Evolutionary conservation across 1,140 invertebrate species (phyloP).

Genomic region (Latrodectus geometricus): DNA sequence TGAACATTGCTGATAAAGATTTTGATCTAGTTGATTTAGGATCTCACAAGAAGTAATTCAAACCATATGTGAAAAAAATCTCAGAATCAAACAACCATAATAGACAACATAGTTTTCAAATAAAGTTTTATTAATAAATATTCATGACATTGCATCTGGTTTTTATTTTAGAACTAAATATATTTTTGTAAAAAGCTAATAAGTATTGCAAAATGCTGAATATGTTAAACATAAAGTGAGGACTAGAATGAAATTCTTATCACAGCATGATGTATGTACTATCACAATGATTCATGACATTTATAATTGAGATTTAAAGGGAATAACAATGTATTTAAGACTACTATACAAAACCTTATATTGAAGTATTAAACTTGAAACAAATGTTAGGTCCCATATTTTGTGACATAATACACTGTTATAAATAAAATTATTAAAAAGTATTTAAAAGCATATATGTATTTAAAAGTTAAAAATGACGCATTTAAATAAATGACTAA

Average conservation of each 20-base stretch:
- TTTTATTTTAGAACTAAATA: conserved; percentile 30
- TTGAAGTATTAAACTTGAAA: no score
- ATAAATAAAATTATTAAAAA: no score
- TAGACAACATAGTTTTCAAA: neutral
- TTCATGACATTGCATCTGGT: conserved; percentile 10
- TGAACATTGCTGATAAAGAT: conserved; percentile 94
- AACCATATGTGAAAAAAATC: neutral
- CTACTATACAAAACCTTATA: no score
- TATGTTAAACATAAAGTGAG: conserved; percentile 37
- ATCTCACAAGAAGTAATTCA: neutral
- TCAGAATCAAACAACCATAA: neutral
- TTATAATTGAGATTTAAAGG: neutral
- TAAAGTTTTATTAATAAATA: neutral
- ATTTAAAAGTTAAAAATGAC: no score
- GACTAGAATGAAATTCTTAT: conserved; percentile 44
- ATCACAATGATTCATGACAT: neutral
- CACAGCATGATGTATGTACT: conserved; percentile 47
- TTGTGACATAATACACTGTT: no score
- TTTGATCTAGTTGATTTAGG: conserved; percentile 77
- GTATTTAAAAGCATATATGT: no score
- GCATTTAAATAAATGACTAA: no score
- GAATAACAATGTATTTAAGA: no score
- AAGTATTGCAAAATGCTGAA: conserved; percentile 20
- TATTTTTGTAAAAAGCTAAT: conserved; percentile 32
- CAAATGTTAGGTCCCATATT: no score